Evolutionary conservation across 37 sponge, comb jelly and placozoan genomes (phyloP), one percentile per base, ranked within the genome.

Genomic region (Dysidea cf. avara): DNA sequence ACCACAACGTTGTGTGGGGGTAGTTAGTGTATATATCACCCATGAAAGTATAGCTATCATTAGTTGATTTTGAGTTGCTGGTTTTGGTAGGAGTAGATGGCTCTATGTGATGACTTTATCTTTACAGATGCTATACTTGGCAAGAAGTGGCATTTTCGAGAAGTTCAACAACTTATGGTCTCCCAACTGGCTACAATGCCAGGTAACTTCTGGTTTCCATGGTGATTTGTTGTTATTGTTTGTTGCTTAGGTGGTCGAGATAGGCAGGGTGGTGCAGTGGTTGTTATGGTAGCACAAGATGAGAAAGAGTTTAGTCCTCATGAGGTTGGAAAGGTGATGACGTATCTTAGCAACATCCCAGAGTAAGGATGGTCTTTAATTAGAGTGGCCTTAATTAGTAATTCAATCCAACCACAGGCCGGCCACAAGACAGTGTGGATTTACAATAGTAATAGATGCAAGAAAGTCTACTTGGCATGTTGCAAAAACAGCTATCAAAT

Each of bases 211-310:
- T n/a, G n/a, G n/a, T n/a, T n/a, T n/a, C n/a, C n/a, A n/a, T n/a
- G n/a, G n/a, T n/a, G n/a, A n/a, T n/a, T n/a, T n/a, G n/a, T n/a
- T n/a, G n/a, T n/a, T n/a, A n/a, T n/a, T n/a, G n/a, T n/a, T n/a
- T n/a, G n/a, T n/a, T n/a, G n/a, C n/a, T 21, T 40, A 87, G 88
- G 88, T 72, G 88, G 88, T 17, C 76, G 88, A 12, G 83, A 87
- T 59, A 52, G 67, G 35, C 52, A 65, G 64, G 82, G 83, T 20
- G 88, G 74, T 2, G 72, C 78, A 21, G 66, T 87, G 6, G 71
- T 87, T 18, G 71, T 83, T 11, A 48, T 87, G 31, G 38, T 31
- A 0, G 56, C 52, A 32, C 50, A 52, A 2, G 50, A 17, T 2
- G 78, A 81, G 4, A 35, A 77, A 35, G 78, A 81, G 26, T 32